These are phyloP conservation scores for Mellilla xanthometata DNA, from an alignment of 2,888 invertebrate species.

Conservation along the genomic window DNA sequence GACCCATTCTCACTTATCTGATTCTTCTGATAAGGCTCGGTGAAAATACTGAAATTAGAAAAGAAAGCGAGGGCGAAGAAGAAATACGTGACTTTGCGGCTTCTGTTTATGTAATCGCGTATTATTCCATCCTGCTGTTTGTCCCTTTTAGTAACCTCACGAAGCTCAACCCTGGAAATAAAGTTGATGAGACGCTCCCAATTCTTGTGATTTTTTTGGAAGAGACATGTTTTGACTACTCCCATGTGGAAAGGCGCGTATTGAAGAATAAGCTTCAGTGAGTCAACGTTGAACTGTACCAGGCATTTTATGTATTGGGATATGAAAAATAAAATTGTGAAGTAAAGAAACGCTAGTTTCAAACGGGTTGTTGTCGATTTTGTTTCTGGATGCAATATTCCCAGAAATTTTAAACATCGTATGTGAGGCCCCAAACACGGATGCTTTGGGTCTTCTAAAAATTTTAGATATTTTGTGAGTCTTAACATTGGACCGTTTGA, in stretches of 20 bases:
- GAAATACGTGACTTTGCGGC: slow-evolving; percentile 52
- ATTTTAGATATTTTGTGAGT: slow-evolving; percentile 26
- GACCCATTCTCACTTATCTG: slow-evolving; percentile 46
- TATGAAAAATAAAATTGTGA: slow-evolving; percentile 48
- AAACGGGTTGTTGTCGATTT: slow-evolving; percentile 33
- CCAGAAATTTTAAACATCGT: slow-evolving; percentile 41
- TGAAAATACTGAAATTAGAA: slow-evolving; percentile 52
- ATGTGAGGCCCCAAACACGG: slow-evolving; percentile 58
- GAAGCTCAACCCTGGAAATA: slow-evolving; percentile 47
- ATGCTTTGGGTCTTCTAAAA: slow-evolving; percentile 46
- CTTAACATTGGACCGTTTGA: slow-evolving; percentile 12
- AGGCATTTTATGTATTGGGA: slow-evolving; percentile 55
- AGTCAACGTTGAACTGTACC: slow-evolving; percentile 38
- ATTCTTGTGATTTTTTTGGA: slow-evolving; percentile 45
- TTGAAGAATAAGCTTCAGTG: slow-evolving; percentile 49
- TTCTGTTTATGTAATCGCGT: slow-evolving; percentile 42
- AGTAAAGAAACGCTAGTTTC: slow-evolving; percentile 44
- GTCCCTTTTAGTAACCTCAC: slow-evolving; percentile 39
- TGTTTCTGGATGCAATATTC: slow-evolving; percentile 51
- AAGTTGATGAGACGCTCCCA: slow-evolving; percentile 53
- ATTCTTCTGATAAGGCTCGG: slow-evolving; percentile 56
- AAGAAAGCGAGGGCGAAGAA: slow-evolving; percentile 52
- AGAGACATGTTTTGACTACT: slow-evolving; percentile 49
- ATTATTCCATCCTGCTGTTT: slow-evolving; percentile 35
- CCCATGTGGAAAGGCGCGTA: slow-evolving; percentile 63